A percentile compares a stretch with the other conserved stretches of the same genome.
Conservation (phyloP, 2,113 vertebrate genomes). For the Brachyistius frenatus region DNA sequence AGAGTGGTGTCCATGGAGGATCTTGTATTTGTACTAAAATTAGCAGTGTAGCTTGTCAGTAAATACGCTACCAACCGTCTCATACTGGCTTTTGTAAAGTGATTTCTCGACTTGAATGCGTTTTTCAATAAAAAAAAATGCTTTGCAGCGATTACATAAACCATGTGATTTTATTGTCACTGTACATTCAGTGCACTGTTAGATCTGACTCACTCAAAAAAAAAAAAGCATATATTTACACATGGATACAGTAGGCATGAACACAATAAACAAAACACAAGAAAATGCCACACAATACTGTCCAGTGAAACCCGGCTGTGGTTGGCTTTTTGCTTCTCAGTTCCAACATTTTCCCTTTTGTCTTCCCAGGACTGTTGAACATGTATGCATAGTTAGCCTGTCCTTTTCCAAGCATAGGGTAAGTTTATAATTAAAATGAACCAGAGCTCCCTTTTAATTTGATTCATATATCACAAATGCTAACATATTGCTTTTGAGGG, state of each 20-base stretch:
- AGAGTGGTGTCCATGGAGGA: too few relatives aligned
- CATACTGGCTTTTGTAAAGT: neutral
- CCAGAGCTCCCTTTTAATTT: conserved; percentile 70
- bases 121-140: conserved; percentile 30
- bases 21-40: too few relatives aligned
- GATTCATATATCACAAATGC: conserved; percentile 74
- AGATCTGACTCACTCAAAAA: conserved; percentile 74
- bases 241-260: conserved; percentile 74
- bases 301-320: conserved; percentile 56
- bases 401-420: conserved; percentile 32
- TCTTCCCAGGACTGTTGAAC: conserved; percentile 22
- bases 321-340: conserved; percentile 37
- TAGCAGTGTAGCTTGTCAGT: neutral
- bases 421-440: conserved; percentile 70
- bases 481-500: conserved; percentile 74
- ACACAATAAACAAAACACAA: conserved; percentile 79
- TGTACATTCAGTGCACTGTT: conserved; percentile 82
- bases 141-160: conserved; percentile 74
- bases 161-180: conserved; percentile 82
- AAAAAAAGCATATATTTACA: conserved; percentile 80
- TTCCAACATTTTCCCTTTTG: conserved; percentile 30
- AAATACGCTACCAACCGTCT: neutral
- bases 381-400: conserved; percentile 61
- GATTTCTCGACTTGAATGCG: neutral
- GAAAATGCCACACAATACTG: conserved; percentile 69